These are phyloP conservation scores for Sceloporus undulatus DNA, from an alignment of 2,113 vertebrate species.

Conservation along the genomic window DNA sequence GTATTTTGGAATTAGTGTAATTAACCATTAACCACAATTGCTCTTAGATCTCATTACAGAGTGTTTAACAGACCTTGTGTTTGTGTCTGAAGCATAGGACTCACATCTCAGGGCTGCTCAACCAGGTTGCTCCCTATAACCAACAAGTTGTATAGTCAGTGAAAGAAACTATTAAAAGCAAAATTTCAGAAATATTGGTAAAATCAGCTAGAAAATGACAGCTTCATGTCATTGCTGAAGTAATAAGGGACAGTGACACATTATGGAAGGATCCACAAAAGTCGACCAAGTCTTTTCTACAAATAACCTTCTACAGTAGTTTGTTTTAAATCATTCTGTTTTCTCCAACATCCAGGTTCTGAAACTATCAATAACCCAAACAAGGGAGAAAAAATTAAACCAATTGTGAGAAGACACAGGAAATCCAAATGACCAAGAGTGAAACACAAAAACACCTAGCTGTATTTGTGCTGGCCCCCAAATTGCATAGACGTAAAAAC, in stretches of 20 bases:
- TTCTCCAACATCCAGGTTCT: neutral
- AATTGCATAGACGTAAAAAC: too few relatives aligned
- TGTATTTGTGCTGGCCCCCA: too few relatives aligned
- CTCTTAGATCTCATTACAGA: conserved; percentile 45
- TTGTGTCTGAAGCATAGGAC: rapidly evolving
- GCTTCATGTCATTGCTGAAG: neutral
- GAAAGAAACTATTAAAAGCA: conserved; percentile 22
- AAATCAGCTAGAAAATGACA: conserved; percentile 10
- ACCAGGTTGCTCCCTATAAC: neutral
- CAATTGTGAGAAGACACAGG: too few relatives aligned
- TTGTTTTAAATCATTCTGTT: neutral
- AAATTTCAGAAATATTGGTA: too few relatives aligned
- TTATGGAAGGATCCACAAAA: too few relatives aligned
- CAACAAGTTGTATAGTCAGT: conserved; percentile 13
- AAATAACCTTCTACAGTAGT: neutral
- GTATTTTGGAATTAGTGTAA: neutral
- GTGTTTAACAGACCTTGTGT: rapidly evolving
- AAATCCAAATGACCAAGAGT: too few relatives aligned
- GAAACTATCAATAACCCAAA: neutral
- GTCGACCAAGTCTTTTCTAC: neutral
- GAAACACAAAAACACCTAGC: too few relatives aligned
- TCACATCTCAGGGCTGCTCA: conserved; percentile 14
- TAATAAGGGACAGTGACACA: neutral
- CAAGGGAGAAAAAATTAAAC: too few relatives aligned
- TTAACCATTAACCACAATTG: conserved; percentile 46